Conservation (phyloP, 2,113 vertebrate species). For the Tapirus terrestris region DNA sequence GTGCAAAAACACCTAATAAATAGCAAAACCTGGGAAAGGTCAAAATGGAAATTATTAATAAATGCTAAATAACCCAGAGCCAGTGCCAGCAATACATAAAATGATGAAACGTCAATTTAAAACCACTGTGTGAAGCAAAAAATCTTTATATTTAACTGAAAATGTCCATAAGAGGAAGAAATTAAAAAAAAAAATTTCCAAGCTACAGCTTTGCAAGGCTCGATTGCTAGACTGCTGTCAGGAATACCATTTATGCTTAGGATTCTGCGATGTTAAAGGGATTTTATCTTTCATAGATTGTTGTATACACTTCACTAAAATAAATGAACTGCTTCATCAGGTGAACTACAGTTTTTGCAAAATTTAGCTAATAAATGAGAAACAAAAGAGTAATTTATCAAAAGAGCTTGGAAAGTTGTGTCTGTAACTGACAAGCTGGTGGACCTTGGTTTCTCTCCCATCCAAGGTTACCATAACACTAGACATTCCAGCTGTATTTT, state of each 20-base stretch:
- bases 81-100: slow-evolving; percentile 65
- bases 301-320: not conserved
- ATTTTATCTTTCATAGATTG: not conserved
- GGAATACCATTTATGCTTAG: not conserved
- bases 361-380: not conserved
- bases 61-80: slow-evolving; percentile 77
- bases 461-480: not conserved
- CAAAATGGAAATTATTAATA: slow-evolving; percentile 79
- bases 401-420: not conserved
- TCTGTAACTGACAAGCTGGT: not conserved
- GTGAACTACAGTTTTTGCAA: not conserved
- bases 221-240: slow-evolving; percentile 22
- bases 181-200: slow-evolving; percentile 47
- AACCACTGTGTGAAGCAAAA: slow-evolving; percentile 64
- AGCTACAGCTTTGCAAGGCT: not conserved
- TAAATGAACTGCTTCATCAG: not conserved
- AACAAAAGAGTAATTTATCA: not conserved
- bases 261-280: not conserved
- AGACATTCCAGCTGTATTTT: not conserved
- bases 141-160: slow-evolving; percentile 71
- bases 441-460: not conserved
- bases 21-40: slow-evolving; percentile 76
- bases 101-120: slow-evolving; percentile 75
- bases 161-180: slow-evolving; percentile 13
- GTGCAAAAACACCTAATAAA: slow-evolving; percentile 76